Evolutionary conservation across 2,113 vertebrate genomes (phyloP).

Genomic region (Apus apus): DNA sequence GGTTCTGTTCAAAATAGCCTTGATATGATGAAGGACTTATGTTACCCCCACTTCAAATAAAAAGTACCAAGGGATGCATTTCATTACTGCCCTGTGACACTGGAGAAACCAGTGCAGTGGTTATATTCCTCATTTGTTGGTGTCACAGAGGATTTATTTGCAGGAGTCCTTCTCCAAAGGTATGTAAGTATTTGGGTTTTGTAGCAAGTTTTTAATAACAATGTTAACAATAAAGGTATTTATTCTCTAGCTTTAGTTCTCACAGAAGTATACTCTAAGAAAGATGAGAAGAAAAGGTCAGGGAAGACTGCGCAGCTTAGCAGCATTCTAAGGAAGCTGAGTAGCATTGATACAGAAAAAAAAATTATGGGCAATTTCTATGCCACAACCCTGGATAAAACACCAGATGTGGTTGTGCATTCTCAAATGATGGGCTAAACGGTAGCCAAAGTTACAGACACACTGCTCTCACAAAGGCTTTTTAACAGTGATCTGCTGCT

Average conservation of each 20-base stretch:
- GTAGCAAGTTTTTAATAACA: background rate
- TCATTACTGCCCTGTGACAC: constrained; percentile 55
- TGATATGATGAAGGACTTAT: constrained; percentile 76
- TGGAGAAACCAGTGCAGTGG: constrained; percentile 32
- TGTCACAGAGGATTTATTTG: constrained; percentile 47
- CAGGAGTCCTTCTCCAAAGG: constrained; percentile 60
- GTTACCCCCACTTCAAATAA: constrained; percentile 71
- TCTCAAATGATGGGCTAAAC: background rate
- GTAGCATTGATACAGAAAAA: constrained; percentile 45
- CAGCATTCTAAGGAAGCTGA: constrained; percentile 54
- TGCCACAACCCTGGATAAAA: background rate
- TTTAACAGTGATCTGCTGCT: background rate
- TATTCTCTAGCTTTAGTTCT: constrained; percentile 7
- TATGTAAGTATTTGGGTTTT: constrained; percentile 40
- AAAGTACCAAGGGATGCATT: constrained; percentile 67
- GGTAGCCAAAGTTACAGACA: background rate
- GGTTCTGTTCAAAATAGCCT: constrained; percentile 75
- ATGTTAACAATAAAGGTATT: background rate
- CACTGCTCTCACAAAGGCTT: background rate
- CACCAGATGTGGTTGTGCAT: background rate
- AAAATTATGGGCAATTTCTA: constrained; percentile 23
- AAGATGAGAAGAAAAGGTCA: constrained; percentile 24
- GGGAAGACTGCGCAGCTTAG: constrained; percentile 49
- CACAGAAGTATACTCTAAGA: background rate
- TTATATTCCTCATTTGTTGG: constrained; percentile 34